These are phyloP conservation scores for Spizaetus ornatus DNA, from an alignment of 2,113 vertebrate species.

Conservation along the genomic window DNA sequence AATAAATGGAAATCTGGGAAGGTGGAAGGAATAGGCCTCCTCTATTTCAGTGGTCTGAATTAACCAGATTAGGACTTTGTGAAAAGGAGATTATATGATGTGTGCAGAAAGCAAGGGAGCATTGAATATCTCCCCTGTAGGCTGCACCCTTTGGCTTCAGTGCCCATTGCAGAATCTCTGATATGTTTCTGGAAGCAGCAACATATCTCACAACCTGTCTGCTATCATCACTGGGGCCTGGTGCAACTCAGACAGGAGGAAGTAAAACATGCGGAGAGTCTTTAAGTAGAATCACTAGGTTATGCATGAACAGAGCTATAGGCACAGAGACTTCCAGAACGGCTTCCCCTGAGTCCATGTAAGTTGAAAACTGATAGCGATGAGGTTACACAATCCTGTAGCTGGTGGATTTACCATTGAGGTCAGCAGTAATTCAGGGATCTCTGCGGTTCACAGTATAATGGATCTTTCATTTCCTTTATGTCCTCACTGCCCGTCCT, in stretches of 20 bases:
- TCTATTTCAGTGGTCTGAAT: neutral
- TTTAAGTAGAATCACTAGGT: neutral
- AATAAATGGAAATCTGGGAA: neutral
- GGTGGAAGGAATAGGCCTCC: neutral
- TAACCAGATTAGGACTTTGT: neutral
- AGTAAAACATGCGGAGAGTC: neutral
- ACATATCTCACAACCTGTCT: neutral
- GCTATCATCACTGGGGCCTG: neutral
- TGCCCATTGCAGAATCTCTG: neutral
- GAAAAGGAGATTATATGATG: neutral
- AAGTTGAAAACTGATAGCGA: neutral
- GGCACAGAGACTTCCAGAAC: fast-evolving
- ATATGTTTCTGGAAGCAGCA: neutral
- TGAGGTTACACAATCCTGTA: neutral
- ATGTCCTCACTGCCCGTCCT: neutral
- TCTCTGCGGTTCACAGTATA: neutral
- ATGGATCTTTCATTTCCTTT: neutral
- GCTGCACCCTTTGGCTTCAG: neutral
- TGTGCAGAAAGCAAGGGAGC: neutral
- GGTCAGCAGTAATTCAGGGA: neutral
- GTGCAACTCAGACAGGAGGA: neutral
- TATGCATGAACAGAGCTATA: neutral
- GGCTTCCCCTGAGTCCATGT: neutral
- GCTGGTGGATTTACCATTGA: neutral
- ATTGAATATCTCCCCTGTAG: neutral